A percentile compares a stretch with the other conserved stretches of the same genome.
Evolutionary conservation across 2,797 vertebrate species (phyloP).

Genomic region (Stomatorhinus walkeri): DNA sequence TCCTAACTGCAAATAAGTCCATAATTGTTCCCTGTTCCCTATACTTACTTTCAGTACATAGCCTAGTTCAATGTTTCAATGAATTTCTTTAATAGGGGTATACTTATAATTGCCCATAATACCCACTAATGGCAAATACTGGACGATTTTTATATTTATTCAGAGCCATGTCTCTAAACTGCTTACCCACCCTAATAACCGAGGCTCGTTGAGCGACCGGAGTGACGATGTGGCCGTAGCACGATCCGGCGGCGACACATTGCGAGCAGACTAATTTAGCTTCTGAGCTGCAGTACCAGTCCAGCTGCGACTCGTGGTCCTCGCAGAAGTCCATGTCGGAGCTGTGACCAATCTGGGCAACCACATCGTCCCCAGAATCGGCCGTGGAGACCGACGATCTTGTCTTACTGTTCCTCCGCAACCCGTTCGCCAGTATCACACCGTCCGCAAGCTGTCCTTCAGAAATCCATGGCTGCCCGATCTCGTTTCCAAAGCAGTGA

Average conservation of each 20-base stretch:
- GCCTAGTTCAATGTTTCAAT: background rate
- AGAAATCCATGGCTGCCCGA: background rate
- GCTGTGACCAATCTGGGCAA: slow-evolving; percentile 16
- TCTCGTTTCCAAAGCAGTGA: background rate
- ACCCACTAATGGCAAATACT: background rate
- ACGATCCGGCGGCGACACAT: slow-evolving; percentile 58
- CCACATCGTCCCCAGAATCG: background rate
- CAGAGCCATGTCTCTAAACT: background rate
- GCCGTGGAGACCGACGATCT: slow-evolving; percentile 6
- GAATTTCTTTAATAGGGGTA: background rate
- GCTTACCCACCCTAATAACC: slow-evolving; percentile 61
- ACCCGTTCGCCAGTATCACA: slow-evolving; percentile 16
- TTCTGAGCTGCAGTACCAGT: slow-evolving; percentile 71
- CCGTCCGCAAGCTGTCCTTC: background rate
- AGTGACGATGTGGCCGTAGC: slow-evolving; percentile 62
- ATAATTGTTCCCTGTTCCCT: background rate
- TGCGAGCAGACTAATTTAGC: slow-evolving; percentile 60
- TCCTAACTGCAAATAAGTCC: background rate
- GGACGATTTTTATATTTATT: background rate
- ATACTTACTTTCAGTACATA: slow-evolving; percentile 2
- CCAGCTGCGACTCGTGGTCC: slow-evolving; percentile 56
- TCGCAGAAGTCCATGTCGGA: slow-evolving; percentile 46
- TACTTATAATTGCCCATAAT: background rate
- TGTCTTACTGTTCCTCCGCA: background rate
- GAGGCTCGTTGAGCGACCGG: slow-evolving; percentile 59